These are phyloP conservation scores for Carabus problematicus DNA, from an alignment of 2,888 invertebrate genomes.

Conservation along the genomic window DNA sequence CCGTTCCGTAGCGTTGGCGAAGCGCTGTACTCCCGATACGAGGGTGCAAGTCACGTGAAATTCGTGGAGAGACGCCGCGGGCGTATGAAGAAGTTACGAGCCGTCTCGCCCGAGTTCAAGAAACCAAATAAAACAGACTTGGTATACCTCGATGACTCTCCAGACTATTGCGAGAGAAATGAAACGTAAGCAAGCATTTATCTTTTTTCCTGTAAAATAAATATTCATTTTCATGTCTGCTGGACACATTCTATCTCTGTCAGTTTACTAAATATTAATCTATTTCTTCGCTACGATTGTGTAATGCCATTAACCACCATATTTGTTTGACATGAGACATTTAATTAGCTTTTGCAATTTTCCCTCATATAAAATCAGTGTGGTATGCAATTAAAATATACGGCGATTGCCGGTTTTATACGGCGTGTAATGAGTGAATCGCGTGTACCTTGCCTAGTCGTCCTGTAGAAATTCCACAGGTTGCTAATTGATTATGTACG, in stretches of 20 bases:
- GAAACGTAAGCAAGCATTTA: constrained; percentile 69
- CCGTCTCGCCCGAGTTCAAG: constrained; percentile 78
- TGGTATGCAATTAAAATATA: constrained; percentile 25
- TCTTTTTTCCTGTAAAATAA: not conserved
- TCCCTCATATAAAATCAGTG: constrained; percentile 14
- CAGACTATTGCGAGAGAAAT: constrained; percentile 89
- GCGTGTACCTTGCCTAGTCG: constrained; percentile 26
- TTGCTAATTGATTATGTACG: constrained; percentile 30
- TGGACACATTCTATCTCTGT: not conserved
- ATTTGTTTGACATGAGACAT: not conserved
- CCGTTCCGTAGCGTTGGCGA: constrained; percentile 80
- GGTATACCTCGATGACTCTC: constrained; percentile 88
- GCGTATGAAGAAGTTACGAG: constrained; percentile 73
- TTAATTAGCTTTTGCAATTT: constrained; percentile 17
- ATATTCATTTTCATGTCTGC: not conserved
- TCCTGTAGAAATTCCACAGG: constrained; percentile 22
- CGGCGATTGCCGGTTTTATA: constrained; percentile 4
- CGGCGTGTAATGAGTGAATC: constrained; percentile 19
- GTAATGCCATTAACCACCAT: constrained; percentile 5
- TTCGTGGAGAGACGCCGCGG: constrained; percentile 69
- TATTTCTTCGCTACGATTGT: not conserved
- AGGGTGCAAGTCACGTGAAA: constrained; percentile 86
- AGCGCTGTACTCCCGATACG: constrained; percentile 79
- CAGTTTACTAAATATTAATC: not conserved
- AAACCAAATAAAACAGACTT: constrained; percentile 90